These are phyloP conservation scores for Caenorhabditis elegans DNA, from an alignment of 1,140 invertebrate species.

Conservation along the genomic window WBcel235 BX284604.4:12466001-12466500, in stretches of 20 bases:
- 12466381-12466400: not conserved
- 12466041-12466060: no score
- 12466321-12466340: not conserved
- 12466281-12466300: not conserved
- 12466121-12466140: no score
- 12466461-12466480: no score
- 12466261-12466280: not conserved
- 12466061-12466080: no score
- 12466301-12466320: not conserved
- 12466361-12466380: not conserved
- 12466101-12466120: no score
- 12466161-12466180: not conserved
- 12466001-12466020: no score
- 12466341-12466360: not conserved
- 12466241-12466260: slow-evolving; percentile 19
- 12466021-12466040: no score
- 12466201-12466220: not conserved
- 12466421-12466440: no score
- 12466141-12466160: no score
- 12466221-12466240: slow-evolving; percentile 1
- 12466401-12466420: not conserved
- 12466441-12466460: no score
- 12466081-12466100: no score
- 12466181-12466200: not conserved
- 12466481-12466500: no score